These are phyloP conservation scores for Trichechus manatus DNA, from an alignment of 2,113 vertebrate species.

Conservation along the genomic window DNA sequence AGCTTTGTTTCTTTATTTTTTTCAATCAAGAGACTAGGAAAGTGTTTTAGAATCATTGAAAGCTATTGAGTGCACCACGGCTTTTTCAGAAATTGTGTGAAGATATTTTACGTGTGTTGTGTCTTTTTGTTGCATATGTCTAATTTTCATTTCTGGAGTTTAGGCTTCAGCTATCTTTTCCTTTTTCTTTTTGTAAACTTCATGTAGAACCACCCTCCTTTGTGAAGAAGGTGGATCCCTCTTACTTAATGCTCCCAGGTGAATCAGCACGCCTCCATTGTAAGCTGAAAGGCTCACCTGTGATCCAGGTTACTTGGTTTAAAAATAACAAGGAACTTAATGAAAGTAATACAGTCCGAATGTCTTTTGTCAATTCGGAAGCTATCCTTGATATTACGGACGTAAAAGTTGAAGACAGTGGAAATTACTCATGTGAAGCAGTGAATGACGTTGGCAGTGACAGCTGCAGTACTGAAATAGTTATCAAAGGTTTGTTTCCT, in stretches of 20 bases:
- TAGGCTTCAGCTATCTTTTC: conserved; percentile 72
- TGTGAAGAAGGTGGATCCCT: conserved; percentile 96
- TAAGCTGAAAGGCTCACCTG: conserved; percentile 96
- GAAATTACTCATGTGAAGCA: conserved; percentile 96
- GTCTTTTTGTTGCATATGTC: conserved; percentile 28
- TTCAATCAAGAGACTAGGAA: not conserved
- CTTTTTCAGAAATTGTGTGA: not conserved
- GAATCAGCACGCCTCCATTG: conserved; percentile 94
- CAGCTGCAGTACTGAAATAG: conserved; percentile 92
- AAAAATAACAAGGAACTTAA: conserved; percentile 95
- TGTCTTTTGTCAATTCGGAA: conserved; percentile 92
- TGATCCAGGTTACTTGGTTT: conserved; percentile 97
- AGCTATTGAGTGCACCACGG: not conserved
- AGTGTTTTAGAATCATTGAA: not conserved
- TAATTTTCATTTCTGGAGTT: conserved; percentile 63
- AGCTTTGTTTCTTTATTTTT: not conserved
- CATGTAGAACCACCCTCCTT: conserved; percentile 95
- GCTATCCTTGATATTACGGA: conserved; percentile 93
- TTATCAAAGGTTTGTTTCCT: conserved; percentile 96
- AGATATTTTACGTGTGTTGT: not conserved
- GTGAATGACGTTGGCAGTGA: conserved; percentile 97
- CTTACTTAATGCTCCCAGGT: conserved; percentile 96
- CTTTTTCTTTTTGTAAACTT: conserved; percentile 71
- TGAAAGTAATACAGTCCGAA: conserved; percentile 93
- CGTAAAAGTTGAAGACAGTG: conserved; percentile 93